These are phyloP conservation scores for Phyllostomus hastatus DNA, from an alignment of 2,113 vertebrate genomes.

Conservation along the genomic window DNA sequence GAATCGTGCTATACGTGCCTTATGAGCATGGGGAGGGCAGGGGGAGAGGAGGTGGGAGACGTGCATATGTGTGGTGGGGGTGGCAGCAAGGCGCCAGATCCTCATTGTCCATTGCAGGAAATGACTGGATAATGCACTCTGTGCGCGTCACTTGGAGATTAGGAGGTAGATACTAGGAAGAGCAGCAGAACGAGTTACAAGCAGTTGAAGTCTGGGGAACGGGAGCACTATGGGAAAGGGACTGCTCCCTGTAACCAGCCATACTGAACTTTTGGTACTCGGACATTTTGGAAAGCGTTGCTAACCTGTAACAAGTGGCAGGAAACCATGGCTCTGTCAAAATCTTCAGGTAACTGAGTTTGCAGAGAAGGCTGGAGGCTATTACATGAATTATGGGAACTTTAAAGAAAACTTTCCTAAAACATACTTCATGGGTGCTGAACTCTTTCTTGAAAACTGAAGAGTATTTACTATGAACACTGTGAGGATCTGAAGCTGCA, in stretches of 20 bases:
- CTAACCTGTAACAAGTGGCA: constrained; percentile 6
- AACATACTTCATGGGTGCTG: neutral
- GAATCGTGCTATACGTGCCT: neutral
- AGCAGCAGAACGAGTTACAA: neutral
- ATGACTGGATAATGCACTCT: neutral
- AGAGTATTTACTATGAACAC: neutral
- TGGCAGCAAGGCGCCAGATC: neutral
- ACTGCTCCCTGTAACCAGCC: neutral
- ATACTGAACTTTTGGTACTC: neutral
- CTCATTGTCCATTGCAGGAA: neutral
- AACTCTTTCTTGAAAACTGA: neutral
- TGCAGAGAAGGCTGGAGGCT: neutral
- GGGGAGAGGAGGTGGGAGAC: neutral
- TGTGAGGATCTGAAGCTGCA: neutral
- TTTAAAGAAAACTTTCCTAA: neutral
- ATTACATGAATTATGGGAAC: neutral
- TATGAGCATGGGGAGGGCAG: neutral
- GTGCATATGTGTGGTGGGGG: neutral
- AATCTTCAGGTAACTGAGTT: neutral
- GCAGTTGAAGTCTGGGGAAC: neutral
- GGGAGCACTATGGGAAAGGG: neutral
- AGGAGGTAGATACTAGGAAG: neutral
- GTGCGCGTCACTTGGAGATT: neutral
- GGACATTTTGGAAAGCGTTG: neutral
- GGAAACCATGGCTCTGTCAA: neutral